Conservation (phyloP, 2,888 invertebrate genomes). For the Tetragonisca angustula region DNA sequence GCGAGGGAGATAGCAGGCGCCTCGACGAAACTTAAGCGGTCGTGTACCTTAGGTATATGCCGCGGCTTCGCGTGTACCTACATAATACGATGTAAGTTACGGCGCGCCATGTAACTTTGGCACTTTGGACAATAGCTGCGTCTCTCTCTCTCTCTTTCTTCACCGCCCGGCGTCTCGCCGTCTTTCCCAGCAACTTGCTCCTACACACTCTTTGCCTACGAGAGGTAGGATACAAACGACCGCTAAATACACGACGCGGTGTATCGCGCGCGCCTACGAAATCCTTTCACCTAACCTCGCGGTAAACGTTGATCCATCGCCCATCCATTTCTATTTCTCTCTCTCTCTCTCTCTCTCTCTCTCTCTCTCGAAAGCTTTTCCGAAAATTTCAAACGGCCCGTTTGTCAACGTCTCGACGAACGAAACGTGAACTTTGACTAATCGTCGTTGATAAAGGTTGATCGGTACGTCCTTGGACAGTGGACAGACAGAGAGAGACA, state of each 20-base stretch:
- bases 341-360: too few species aligned
- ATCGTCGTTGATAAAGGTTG: too few species aligned
- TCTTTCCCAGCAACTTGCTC: slow-evolving; percentile 10
- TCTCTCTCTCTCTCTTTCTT: slow-evolving; percentile 23
- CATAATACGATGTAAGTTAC: slow-evolving; percentile 77
- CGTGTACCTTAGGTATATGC: slow-evolving; percentile 73
- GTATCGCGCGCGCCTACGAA: slow-evolving; percentile 54
- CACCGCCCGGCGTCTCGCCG: slow-evolving; percentile 21
- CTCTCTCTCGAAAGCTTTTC: too few species aligned
- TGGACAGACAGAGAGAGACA: too few species aligned
- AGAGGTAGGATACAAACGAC: slow-evolving; percentile 65
- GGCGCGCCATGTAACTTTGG: slow-evolving; percentile 80
- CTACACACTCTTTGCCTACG: slow-evolving; percentile 31
- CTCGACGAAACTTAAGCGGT: slow-evolving; percentile 75
- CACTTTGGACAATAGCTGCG: slow-evolving; percentile 80
- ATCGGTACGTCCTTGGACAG: too few species aligned
- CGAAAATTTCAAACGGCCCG: too few species aligned
- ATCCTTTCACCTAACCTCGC: slow-evolving; percentile 55
- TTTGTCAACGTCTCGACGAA: too few species aligned
- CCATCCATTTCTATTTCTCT: too few species aligned
- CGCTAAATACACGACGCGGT: slow-evolving; percentile 70
- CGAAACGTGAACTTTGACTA: too few species aligned
- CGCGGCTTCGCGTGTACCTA: slow-evolving; percentile 74
- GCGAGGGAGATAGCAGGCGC: slow-evolving; percentile 70
- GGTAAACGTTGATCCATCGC: not conserved